These are phyloP conservation scores for Zosterops pallidus DNA, from an alignment of 2,113 vertebrate genomes.

Conservation along the genomic window DNA sequence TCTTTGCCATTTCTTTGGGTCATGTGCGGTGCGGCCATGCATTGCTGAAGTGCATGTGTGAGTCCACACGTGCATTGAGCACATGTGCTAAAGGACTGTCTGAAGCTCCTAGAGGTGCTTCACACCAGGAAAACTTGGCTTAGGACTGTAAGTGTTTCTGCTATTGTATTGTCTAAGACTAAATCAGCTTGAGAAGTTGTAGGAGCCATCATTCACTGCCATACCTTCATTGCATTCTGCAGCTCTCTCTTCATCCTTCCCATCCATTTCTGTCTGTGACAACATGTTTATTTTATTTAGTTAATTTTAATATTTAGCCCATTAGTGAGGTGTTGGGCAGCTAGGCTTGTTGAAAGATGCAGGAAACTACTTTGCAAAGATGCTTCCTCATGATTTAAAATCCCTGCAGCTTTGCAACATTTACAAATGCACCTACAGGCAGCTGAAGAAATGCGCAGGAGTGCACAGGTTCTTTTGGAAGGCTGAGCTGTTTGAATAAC, in stretches of 20 bases:
- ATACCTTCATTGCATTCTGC: not conserved
- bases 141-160: not conserved
- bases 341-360: not conserved
- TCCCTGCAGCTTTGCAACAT: not conserved
- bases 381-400: not conserved
- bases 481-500: not conserved
- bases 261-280: not conserved
- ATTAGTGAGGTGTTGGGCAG: not conserved
- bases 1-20: not conserved
- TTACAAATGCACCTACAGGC: not conserved
- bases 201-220: not conserved
- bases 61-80: accelerated
- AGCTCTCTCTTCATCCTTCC: not conserved
- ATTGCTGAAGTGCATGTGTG: not conserved
- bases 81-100: accelerated
- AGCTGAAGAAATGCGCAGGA: not conserved
- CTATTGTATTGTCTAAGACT: not conserved
- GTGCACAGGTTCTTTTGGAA: not conserved
- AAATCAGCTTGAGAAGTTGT: not conserved
- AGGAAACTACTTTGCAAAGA: conserved; percentile 3
- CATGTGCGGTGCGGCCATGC: not conserved
- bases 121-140: not conserved
- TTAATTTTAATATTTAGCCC: not conserved
- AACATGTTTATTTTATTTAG: not conserved
- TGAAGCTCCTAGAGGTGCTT: not conserved